Evolutionary conservation across 1,140 invertebrate genomes (phyloP).

Genomic region (Triops longicaudatus): DNA sequence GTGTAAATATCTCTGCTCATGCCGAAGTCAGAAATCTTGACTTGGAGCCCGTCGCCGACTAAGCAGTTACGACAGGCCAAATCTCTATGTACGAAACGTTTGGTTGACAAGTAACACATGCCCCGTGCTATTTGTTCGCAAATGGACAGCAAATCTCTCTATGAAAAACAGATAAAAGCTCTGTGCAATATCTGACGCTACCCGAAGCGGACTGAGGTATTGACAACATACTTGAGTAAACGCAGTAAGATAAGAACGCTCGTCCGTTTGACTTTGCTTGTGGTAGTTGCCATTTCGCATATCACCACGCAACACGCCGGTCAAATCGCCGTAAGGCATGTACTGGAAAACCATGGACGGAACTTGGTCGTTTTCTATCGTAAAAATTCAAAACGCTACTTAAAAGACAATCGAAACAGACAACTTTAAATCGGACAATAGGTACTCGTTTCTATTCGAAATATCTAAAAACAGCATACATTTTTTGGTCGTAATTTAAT

Average conservation of each 20-base stretch:
- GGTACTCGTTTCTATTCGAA: too few species aligned
- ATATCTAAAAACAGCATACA: background rate
- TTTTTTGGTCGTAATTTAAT: too few species aligned
- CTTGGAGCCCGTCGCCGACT: slow-evolving; percentile 63
- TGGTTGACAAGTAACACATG: slow-evolving; percentile 77
- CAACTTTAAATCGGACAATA: too few species aligned
- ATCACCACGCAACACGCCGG: slow-evolving; percentile 65
- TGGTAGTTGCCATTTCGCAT: slow-evolving; percentile 26
- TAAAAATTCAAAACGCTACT: background rate
- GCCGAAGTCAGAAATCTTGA: slow-evolving; percentile 88
- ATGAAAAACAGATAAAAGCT: slow-evolving; percentile 27
- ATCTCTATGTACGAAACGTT: slow-evolving; percentile 85
- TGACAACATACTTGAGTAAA: slow-evolving; percentile 6
- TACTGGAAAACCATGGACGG: slow-evolving; percentile 92
- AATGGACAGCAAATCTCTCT: slow-evolving; percentile 51
- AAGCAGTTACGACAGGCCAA: slow-evolving; percentile 84
- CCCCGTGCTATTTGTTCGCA: slow-evolving; percentile 69
- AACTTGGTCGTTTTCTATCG: slow-evolving; percentile 53
- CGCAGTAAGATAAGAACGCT: slow-evolving; percentile 21
- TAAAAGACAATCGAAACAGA: background rate
- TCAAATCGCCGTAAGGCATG: slow-evolving; percentile 81
- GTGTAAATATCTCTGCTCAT: slow-evolving; percentile 85
- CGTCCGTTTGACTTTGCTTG: too few species aligned
- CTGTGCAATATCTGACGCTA: background rate
- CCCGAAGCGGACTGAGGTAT: background rate